phyloP scores from a whole-genome alignment of 2,888 invertebrate genomes.

The Operophtera brumata region DNA sequence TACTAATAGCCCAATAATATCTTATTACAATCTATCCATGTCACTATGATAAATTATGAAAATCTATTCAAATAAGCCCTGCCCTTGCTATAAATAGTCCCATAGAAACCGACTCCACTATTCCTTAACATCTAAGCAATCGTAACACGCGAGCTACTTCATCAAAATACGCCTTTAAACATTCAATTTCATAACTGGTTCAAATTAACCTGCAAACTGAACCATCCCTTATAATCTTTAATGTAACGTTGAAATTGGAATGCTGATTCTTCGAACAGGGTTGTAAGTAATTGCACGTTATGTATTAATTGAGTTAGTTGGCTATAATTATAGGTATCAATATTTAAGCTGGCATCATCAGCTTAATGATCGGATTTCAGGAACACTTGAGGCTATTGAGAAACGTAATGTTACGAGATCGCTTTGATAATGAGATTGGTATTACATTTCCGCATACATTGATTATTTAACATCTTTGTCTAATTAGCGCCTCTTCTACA shows the following conservation, averaged over 20 bases:
- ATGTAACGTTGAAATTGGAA: slow-evolving; percentile 4
- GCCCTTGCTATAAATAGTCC: background rate
- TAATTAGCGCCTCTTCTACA: too few species aligned
- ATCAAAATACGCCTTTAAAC: slow-evolving; percentile 50
- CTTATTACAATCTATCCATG: background rate
- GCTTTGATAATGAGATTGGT: slow-evolving; percentile 25
- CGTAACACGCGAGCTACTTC: slow-evolving; percentile 46
- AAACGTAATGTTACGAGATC: slow-evolving; percentile 28
- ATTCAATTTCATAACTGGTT: slow-evolving; percentile 49
- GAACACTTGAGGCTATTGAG: slow-evolving; percentile 38
- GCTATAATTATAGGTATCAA: slow-evolving; percentile 58
- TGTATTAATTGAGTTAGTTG: slow-evolving; percentile 62
- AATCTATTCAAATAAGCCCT: slow-evolving; percentile 1
- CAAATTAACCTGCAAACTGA: slow-evolving; percentile 21
- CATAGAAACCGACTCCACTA: slow-evolving; percentile 4
- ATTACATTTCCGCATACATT: background rate
- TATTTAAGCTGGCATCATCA: slow-evolving; percentile 62
- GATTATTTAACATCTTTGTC: background rate
- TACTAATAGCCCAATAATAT: too few species aligned
- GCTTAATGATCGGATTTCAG: slow-evolving; percentile 54
- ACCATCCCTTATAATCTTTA: slow-evolving; percentile 17
- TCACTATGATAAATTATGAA: background rate
- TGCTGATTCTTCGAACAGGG: slow-evolving; percentile 3
- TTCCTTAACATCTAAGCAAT: slow-evolving; percentile 20
- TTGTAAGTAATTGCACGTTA: slow-evolving; percentile 41